Base-by-base conservation (phyloP, 2,113 vertebrate species). In the Paracanthobrama guichenoti region DNA sequence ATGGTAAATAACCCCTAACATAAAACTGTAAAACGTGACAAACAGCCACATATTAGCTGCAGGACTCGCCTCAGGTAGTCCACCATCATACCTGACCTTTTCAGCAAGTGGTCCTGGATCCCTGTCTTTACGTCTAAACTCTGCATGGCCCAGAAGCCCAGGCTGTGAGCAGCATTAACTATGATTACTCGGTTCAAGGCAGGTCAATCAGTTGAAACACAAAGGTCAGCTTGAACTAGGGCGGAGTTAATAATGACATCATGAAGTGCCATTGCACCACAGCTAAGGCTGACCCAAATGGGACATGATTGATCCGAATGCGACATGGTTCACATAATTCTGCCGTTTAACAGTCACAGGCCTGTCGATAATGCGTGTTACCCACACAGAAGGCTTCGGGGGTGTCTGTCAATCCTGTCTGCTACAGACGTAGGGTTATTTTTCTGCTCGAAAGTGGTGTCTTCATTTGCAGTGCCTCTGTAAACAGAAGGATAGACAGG, bases 41-140 rank as follows among this genome's bases (percentile, higher is more conserved):
- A 44, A 74, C 69, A 75, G 3, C n/a, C 20, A 22, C 10, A 24
- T 3, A 31, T 16, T n/a, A 31, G 24, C 14, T 28, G 11, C 24
- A 39, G 48, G 26, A 53, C 18, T 28, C 78, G 13, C 82, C 28
- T 53, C 1, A 2, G 44, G 31, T 77, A 31, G 57, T 53, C 71
- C 26, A 57, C 69, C 35, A 75, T 28, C 24, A 50, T 48, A 24
- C 72, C 73, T 84, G 73, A 77, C 82, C 59, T 84, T 55, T 55
- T 66, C 57, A 12, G 1, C 42, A 48, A 64, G 53, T 48, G 7
- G 16, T 9, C 57, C 81, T 74, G 16, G n/a, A 64, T 28, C 39
- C 11, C 16, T 64, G 22, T 22, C 22, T 24, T 75, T 39, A 16
- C 6, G 12, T 53, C 44, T 66, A 20, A 76, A 55, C 72, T 55